A percentile compares a stretch with the other conserved stretches of the same genome.
These are phyloP conservation scores for Fistularia commersonii DNA, from an alignment of 2,797 vertebrate species.

Conservation along the genomic window DNA sequence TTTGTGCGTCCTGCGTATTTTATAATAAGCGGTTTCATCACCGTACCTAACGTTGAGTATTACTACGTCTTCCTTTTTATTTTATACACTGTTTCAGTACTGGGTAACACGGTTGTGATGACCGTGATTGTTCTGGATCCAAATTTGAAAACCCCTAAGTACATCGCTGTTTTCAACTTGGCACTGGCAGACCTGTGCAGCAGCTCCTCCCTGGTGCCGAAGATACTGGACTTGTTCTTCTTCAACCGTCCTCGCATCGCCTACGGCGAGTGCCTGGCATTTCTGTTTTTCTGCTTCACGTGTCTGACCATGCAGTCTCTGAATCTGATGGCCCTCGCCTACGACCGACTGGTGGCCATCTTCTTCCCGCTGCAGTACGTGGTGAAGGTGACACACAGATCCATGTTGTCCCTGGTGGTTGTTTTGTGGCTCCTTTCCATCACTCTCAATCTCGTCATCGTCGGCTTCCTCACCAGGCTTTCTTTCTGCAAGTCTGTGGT, in stretches of 20 bases:
- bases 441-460: background rate
- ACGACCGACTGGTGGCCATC: slow-evolving; percentile 63
- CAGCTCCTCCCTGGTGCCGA: slow-evolving; percentile 44
- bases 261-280: slow-evolving; percentile 35
- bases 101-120: slow-evolving; percentile 50
- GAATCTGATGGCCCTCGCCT: slow-evolving; percentile 45
- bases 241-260: slow-evolving; percentile 24
- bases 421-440: slow-evolving; percentile 26
- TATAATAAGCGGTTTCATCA: slow-evolving; percentile 37
- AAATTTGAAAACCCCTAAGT: slow-evolving; percentile 47
- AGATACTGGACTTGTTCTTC: slow-evolving; percentile 49
- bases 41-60: slow-evolving; percentile 30
- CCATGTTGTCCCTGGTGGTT: slow-evolving; percentile 37
- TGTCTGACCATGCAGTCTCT: slow-evolving; percentile 46
- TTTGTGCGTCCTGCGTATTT: slow-evolving; percentile 53
- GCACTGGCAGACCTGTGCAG: slow-evolving; percentile 45
- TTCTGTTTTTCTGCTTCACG: slow-evolving; percentile 41
- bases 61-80: slow-evolving; percentile 48
- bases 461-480: slow-evolving; percentile 48
- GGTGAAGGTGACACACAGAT: slow-evolving; percentile 36
- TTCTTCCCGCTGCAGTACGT: slow-evolving; percentile 56
- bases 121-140: slow-evolving; percentile 37
- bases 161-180: slow-evolving; percentile 52
- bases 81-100: slow-evolving; percentile 39
- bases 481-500: slow-evolving; percentile 53